Evolutionary conservation across 30 jellyfish, hydroid and myxozoan species (phyloP).

Genomic region (Chrysaora quinquecirrha): DNA sequence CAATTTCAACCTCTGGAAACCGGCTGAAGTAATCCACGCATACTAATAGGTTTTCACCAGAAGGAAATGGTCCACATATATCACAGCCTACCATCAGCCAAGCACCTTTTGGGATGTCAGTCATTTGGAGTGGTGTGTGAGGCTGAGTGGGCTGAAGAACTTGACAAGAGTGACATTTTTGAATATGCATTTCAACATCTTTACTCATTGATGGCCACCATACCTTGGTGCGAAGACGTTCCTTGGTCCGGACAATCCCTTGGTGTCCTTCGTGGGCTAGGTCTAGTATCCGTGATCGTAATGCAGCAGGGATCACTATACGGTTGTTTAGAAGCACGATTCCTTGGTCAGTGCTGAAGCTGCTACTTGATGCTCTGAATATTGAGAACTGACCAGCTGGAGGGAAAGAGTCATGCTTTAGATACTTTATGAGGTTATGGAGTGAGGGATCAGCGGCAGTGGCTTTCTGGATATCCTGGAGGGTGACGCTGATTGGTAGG

Average conservation of each 20-base stretch:
- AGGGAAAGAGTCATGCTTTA: too few species aligned
- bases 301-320: neutral
- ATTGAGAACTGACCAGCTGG: too few species aligned
- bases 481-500: neutral
- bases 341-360: neutral
- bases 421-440: too few species aligned
- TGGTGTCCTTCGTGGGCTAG: conserved; percentile 22
- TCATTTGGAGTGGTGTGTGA: conserved; percentile 55
- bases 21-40: conserved; percentile 45
- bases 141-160: too few species aligned
- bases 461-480: neutral
- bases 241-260: conserved; percentile 52
- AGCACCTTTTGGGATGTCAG: conserved; percentile 25
- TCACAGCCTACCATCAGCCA: conserved; percentile 56
- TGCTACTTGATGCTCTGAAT: too few species aligned
- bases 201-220: conserved; percentile 39
- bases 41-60: conserved; percentile 25
- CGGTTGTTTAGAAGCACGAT: conserved; percentile 11
- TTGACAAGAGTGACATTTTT: conserved; percentile 34
- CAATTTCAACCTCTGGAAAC: conserved; percentile 54
- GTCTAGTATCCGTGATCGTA: neutral
- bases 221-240: conserved; percentile 30
- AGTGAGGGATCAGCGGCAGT: too few species aligned
- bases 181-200: conserved; percentile 15
- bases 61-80: conserved; percentile 55